Evolutionary conservation across 1,140 invertebrate species (phyloP), one percentile per base, ranked within the genome.

Genomic region (Episyrphus balteatus): DNA sequence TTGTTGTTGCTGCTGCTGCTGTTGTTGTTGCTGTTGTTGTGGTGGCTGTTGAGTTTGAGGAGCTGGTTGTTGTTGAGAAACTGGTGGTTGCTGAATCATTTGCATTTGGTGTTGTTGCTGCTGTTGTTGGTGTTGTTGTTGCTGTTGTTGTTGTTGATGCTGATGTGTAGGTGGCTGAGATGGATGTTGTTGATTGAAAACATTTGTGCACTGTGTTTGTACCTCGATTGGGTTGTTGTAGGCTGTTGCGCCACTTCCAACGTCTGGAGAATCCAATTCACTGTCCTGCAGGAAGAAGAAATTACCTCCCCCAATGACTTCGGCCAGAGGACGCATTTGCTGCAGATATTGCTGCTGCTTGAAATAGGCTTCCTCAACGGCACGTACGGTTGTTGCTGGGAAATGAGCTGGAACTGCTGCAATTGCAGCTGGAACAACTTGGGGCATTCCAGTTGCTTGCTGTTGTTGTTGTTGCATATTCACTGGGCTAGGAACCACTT

Each of bases 221-320:
- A 42, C 40, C 18, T 42, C 18, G 40, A 14, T 13, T 3, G 18
- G 40, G 15, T 26, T 26, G 21, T 26, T 26, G 8, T 26, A 26
- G 21, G 21, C 21, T 26, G 21, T 26, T 3, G 21, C 38, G 15
- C 30, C 33, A 26, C 50, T 46, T 33, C 48, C 34, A 15, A 58
- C 36, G 18, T 81, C 76, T 1, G 82, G 80, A 36, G 79, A 76
- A 62, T 86, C 83, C 42, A 85, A 73, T 66, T 86, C 83, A 36
- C 83, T 85, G 55, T 86, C 83, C 69, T 86, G 80, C 17, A 86
- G 70, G 57, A 86, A 86, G 62, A 78, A 83, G 63, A 84, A 84
- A 56, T 79, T 83, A 47, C 82, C 80, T 44, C 57, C 52, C 18
- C 64, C 64, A 46, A 84, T 77, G 8, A 86, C 81, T 59, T 86